phyloP scores from a whole-genome alignment of 2,888 invertebrate genomes.

The Sycophila texana region DNA sequence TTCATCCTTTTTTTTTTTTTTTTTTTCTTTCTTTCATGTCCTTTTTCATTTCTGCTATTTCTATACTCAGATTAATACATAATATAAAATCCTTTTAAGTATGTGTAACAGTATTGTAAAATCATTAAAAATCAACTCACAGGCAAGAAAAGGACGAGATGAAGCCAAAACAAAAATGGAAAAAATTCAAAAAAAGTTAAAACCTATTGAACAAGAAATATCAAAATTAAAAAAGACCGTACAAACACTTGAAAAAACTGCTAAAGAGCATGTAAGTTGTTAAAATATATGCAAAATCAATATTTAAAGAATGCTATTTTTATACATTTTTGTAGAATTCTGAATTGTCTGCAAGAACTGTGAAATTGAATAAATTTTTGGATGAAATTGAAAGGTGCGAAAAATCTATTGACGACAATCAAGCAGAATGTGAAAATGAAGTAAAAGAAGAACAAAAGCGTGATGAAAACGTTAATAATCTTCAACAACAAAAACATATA shows the following conservation, averaged over 20 bases:
- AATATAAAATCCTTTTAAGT: neutral
- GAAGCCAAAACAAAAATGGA: constrained; percentile 77
- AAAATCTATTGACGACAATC: constrained; percentile 63
- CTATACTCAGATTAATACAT: neutral
- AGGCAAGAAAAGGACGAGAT: constrained; percentile 74
- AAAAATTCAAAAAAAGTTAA: constrained; percentile 70
- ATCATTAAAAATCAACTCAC: constrained; percentile 25
- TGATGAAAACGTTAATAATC: constrained; percentile 77
- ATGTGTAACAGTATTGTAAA: neutral
- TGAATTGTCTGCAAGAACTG: constrained; percentile 59
- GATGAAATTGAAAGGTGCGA: constrained; percentile 62
- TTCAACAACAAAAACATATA: constrained; percentile 77
- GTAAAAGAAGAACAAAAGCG: constrained; percentile 77
- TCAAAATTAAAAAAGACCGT: constrained; percentile 62
- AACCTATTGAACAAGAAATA: constrained; percentile 65
- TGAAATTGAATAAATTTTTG: constrained; percentile 58
- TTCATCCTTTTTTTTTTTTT: too few species aligned
- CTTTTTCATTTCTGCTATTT: too few species aligned
- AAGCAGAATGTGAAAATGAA: constrained; percentile 71
- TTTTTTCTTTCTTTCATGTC: too few species aligned
- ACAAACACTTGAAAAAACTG: constrained; percentile 56
- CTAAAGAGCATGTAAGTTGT: constrained; percentile 63
- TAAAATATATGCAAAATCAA: constrained; percentile 40
- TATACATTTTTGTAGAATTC: constrained; percentile 59
- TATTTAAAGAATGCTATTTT: neutral